Percentiles rank a stretch among this genome's conserved stretches.
Evolutionary conservation across 2,113 vertebrate genomes (phyloP).

Genomic region (Saccopteryx leptura): DNA sequence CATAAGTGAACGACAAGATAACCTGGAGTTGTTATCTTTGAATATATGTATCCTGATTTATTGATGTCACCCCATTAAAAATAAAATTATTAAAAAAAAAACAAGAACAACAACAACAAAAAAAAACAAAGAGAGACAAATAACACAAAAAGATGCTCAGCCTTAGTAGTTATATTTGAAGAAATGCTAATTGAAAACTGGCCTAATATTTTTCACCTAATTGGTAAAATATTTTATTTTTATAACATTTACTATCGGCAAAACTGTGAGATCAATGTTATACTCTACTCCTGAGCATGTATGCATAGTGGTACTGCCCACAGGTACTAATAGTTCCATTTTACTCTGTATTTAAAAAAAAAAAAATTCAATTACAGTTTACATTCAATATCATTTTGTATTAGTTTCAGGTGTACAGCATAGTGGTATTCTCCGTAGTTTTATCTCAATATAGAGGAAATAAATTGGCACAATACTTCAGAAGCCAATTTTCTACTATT

Average conservation of each 20-base stretch:
- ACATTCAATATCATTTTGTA: not conserved
- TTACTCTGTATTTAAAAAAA: not conserved
- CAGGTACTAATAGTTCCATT: not conserved
- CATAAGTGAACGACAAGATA: too few species aligned
- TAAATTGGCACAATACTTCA: not conserved
- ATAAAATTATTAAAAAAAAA: too few species aligned
- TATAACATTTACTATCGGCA: not conserved
- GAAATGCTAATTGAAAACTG: not conserved
- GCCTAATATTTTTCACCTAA: not conserved
- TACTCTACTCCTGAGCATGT: not conserved
- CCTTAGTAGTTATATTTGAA: not conserved
- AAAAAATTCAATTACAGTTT: not conserved
- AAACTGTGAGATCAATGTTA: not conserved
- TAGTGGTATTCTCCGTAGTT: not conserved
- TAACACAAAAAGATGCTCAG: not conserved
- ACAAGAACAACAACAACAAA: too few species aligned
- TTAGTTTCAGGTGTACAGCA: not conserved
- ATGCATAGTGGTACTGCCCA: not conserved
- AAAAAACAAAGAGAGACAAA: not conserved
- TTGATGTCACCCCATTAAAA: too few species aligned
- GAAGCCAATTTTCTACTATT: not conserved
- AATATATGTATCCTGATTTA: too few species aligned
- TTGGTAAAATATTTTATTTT: not conserved
- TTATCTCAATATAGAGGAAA: not conserved
- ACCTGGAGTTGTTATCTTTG: too few species aligned